phyloP scores from a whole-genome alignment of 2,797 vertebrate species.

The Garrulus glandarius region DNA sequence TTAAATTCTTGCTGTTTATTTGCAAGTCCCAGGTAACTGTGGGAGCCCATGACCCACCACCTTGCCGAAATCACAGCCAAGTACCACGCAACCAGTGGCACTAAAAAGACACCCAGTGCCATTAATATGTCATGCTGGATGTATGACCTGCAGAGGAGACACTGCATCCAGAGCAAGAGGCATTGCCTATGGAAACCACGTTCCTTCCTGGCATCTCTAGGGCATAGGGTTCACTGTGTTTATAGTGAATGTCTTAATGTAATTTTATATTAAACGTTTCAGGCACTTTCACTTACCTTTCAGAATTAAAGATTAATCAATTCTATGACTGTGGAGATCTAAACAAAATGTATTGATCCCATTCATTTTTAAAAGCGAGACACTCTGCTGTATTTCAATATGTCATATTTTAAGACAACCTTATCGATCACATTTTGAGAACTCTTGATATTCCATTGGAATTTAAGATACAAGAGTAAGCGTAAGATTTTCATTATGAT shows the following conservation, averaged over 20 bases:
- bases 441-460: not conserved
- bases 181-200: not conserved
- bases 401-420: constrained; percentile 14
- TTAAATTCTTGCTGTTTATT: not conserved
- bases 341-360: constrained; percentile 58
- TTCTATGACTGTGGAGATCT: constrained; percentile 32
- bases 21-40: rapidly evolving
- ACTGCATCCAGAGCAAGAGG: not conserved
- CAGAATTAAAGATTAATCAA: constrained; percentile 64
- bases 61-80: not conserved
- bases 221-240: not conserved
- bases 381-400: constrained; percentile 17
- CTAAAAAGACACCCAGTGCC: not conserved
- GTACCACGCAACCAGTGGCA: not conserved
- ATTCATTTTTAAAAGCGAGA: constrained; percentile 51
- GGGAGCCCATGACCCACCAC: not conserved
- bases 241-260: not conserved
- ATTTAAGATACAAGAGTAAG: not conserved
- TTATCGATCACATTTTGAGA: constrained; percentile 30
- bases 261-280: constrained; percentile 44
- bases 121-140: not conserved
- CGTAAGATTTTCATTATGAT: not conserved
- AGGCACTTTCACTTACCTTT: constrained; percentile 49
- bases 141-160: not conserved
- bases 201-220: constrained; percentile 27